Evolutionary conservation across 2,797 vertebrate species (phyloP).

Genomic region (Masticophis lateralis): DNA sequence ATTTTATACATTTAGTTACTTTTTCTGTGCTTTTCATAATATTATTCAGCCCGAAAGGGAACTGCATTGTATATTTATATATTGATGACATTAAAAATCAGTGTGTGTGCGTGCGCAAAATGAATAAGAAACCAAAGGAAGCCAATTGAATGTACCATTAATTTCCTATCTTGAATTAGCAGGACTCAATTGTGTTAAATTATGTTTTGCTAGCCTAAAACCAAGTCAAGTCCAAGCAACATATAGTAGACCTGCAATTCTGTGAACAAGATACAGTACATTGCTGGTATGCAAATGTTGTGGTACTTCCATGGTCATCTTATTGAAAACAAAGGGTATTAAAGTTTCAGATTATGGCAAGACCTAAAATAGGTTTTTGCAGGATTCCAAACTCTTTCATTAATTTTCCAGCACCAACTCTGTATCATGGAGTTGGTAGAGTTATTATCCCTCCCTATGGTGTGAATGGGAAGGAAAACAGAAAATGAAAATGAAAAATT

Average conservation of each 20-base stretch:
- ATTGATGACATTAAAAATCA: not conserved
- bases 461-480: not conserved
- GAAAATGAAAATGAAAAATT: not conserved
- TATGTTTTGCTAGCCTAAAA: not conserved
- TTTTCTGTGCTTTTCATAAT: not conserved
- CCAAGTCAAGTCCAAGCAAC: not conserved
- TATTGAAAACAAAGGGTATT: not conserved
- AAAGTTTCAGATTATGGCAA: not conserved
- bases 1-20: not conserved
- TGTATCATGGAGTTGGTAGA: not conserved
- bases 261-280: not conserved
- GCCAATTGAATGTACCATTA: not conserved
- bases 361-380: not conserved
- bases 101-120: fast-evolving
- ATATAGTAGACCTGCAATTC: not conserved
- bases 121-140: not conserved
- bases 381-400: not conserved
- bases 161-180: not conserved
- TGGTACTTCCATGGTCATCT: not conserved
- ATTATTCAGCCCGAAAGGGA: not conserved
- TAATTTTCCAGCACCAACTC: not conserved
- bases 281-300: not conserved
- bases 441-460: not conserved
- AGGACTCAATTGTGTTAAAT: not conserved
- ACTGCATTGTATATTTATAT: not conserved